These are phyloP conservation scores for Prosapia bicincta DNA, from an alignment of 2,888 invertebrate species.

Conservation along the genomic window DNA sequence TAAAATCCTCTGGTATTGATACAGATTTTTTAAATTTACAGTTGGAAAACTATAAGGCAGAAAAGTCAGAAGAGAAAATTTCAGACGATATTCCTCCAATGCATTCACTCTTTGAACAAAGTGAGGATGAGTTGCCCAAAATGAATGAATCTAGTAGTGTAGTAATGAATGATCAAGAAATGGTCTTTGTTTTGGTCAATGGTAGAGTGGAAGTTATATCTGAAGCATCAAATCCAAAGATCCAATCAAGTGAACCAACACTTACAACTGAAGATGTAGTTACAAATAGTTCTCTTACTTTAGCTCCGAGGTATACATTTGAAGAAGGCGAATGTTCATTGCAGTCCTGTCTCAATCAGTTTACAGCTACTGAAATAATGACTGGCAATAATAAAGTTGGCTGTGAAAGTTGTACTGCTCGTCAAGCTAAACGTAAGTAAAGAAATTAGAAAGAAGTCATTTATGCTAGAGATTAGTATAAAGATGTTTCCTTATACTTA, in stretches of 20 bases:
- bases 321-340: constrained; percentile 80
- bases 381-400: constrained; percentile 91
- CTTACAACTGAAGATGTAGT: constrained; percentile 3
- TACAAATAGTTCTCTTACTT: constrained; percentile 49
- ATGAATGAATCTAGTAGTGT: neutral
- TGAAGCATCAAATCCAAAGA: neutral
- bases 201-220: neutral
- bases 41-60: neutral
- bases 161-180: neutral
- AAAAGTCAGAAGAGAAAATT: neutral
- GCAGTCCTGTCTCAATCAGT: constrained; percentile 87
- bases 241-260: neutral
- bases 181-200: constrained; percentile 17
- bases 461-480: too few relatives aligned
- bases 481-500: too few relatives aligned
- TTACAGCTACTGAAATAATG: constrained; percentile 86
- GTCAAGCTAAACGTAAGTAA: constrained; percentile 52
- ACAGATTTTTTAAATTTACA: constrained; percentile 4
- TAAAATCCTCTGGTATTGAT: constrained; percentile 4
- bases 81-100: neutral
- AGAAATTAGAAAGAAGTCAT: too few relatives aligned
- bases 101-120: neutral
- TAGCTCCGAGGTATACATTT: constrained; percentile 65
- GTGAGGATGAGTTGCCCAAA: neutral
- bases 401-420: constrained; percentile 84